Base-by-base conservation (phyloP, 2,797 vertebrate species). In the Esox lucius region DNA sequence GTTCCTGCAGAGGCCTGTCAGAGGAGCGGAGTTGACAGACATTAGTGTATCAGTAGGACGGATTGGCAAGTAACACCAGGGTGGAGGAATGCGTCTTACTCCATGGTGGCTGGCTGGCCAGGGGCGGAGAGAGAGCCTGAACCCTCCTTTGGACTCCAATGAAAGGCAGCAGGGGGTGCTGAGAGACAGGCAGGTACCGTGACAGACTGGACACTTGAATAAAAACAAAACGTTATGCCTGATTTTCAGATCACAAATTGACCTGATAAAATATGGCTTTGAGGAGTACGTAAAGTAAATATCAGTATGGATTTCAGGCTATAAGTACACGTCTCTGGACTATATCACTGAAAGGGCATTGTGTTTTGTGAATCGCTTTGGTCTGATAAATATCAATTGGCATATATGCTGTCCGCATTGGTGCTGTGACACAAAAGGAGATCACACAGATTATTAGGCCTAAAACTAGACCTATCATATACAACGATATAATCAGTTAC, bases 1-100 rank as follows among this genome's bases (percentile, higher is more conserved):
- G 75, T 53, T 77, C 78, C 81, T 72, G 80, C 35, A 61, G 68
- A 1, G 74, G 75, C 78, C 81, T 87, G 80, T 49, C 68, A 26
- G 42, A 48, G n/a, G 66, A 49, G 9, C 22, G 4, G 24, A 46
- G 15, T 24, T 46, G 16, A 48, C n/a, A 46, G 42, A n/a, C 3
- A 24, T 11, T 61, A 17, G 17, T 24, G 56, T 26, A 56, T 24
- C 24, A 24, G 2, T 61, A 12, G 56, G 56, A 24, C 9, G 9
- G 56, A 61, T 46, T 22, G 59, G n/a, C 56, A 12, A 24, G 56
- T 11, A 59, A 12, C 7, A 17, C 16, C 4, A 33, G 0, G 11
- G 17, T 16, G 11, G 11, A 28, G 15, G 26, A 4, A 33, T 33
- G 56, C 5, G 3, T 59, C 53, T 59, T 22, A 59, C 69, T 70